Evolutionary conservation across 2,888 invertebrate species (phyloP), one percentile per base, ranked within the genome.

Genomic region (Ametastegia equiseti): DNA sequence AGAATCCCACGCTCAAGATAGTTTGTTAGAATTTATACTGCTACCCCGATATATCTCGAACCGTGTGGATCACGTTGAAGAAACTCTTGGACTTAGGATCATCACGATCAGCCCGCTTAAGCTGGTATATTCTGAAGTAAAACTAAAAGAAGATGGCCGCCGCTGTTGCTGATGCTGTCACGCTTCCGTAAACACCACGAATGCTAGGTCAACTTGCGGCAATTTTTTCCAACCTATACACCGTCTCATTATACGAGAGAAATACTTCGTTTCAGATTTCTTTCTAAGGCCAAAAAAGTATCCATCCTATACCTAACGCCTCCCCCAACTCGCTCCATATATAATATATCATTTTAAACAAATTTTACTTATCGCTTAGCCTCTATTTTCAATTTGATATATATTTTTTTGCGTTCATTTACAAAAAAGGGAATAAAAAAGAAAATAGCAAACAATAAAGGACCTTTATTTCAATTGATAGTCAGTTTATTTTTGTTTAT

Each of bases 131-230:
- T 71, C 71, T 45, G 45, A 71, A 30, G 57, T 11, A 54, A 75
- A 75, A 54, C 54, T 50, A 54, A 54, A 57, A 75, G 9, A 57
- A 75, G 54, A 75, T 75, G 75, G 80, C 69, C 57, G 73, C n/a
- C n/a, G n/a, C n/a, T n/a, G n/a, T n/a, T n/a, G n/a, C n/a, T n/a
- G n/a, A n/a, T n/a, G n/a, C 63, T 36, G 77, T 81, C 50, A 81
- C 77, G 81, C 65, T 77, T 77, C 81, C 81, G 45, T 81, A 75
- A 63, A 81, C 63, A 47, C 77, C 30, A 81, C 81, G 81, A 81
- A 81, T 81, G 81, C 81, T 65, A 39, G 77, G 60, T 57, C 67
- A 63, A 73, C 42, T 75, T 60, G 77, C 81, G 78, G 65, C 67
- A 60, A 67, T 39, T 78, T 81, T 81, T 81, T 81, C 45, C 45